Percentiles rank a stretch among this genome's conserved stretches.
Evolutionary conservation across 2,797 vertebrate species (phyloP).

Genomic region (Rachycentron canadum): DNA sequence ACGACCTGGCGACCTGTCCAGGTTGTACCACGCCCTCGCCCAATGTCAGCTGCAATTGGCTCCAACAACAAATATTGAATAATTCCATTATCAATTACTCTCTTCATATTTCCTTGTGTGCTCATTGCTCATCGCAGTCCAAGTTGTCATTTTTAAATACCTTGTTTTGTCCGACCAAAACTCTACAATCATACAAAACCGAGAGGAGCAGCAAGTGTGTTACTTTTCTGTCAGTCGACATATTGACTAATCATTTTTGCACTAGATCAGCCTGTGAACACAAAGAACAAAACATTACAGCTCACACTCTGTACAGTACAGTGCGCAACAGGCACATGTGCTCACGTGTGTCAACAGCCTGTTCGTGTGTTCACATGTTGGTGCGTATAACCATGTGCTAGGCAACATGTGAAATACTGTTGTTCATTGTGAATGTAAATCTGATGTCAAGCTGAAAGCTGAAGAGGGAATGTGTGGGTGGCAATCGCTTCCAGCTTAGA

Average conservation of each 20-base stretch:
- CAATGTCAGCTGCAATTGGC: no score
- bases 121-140: neutral
- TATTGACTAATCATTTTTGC: no score
- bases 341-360: constrained; percentile 25
- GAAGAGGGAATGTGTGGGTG: constrained; percentile 86
- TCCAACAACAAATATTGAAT: neutral
- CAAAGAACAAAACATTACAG: neutral
- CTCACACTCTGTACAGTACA: neutral
- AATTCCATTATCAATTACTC: neutral
- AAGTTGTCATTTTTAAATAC: no score
- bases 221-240: neutral
- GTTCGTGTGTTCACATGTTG: constrained; percentile 37
- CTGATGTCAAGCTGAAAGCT: constrained; percentile 85
- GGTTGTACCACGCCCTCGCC: no score
- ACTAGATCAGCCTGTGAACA: neutral
- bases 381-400: constrained; percentile 59
- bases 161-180: neutral
- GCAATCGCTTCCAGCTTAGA: constrained; percentile 87
- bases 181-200: neutral
- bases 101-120: neutral
- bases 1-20: no score
- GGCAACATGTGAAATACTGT: constrained; percentile 70
- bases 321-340: neutral
- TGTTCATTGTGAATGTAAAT: constrained; percentile 86
- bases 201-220: neutral